Evolutionary conservation across 2,888 invertebrate species (phyloP), one percentile per base, ranked within the genome.

Genomic region (Pseudolycoriella hygida): DNA sequence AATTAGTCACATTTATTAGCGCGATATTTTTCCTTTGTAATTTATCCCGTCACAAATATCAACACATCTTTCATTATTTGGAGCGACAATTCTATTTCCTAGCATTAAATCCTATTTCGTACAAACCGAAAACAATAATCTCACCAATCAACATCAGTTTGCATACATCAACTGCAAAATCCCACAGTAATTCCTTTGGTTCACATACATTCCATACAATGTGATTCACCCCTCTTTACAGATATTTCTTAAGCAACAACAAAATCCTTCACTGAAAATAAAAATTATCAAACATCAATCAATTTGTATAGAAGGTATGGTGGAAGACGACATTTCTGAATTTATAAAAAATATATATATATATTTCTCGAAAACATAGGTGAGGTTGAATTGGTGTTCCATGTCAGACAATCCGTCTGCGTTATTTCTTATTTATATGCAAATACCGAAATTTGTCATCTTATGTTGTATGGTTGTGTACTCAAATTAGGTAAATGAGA

Each of bases 201-300:
- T 34, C 34, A 34, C 25, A 25, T 8, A 25, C 25, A 25, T 25
- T 25, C 25, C 25, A 8, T 25, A 25, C 25, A 25, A 25, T 25
- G 25, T 25, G 25, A 25, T 25, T 25, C 25, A 25, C 25, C 25
- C 25, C 25, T 25, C 25, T 25, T 25, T 25, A 25, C 25, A 4
- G 25, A 25, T 34, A 4, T 34, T 12, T 14, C 15, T 4, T 4
- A 12, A 34, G 15, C 12, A 14, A 34, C 34, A 34, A 34, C 12
- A 34, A 34, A 34, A 34, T 12, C 34, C 34, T 34, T 12, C 12
- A 34, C 34, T 14, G 34, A 34, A 34, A 14, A 34, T 34, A 34
- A 34, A 34, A 34, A 34, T 34, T 34, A 34, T 34, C 34, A 34
- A 34, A 34, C 34, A 34, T 34, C 34, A 34, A 34, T 34, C 34